A percentile compares a stretch with the other conserved stretches of the same genome.
Conservation (phyloP, 2,888 invertebrate species). For the Diarsia dahlii region DNA sequence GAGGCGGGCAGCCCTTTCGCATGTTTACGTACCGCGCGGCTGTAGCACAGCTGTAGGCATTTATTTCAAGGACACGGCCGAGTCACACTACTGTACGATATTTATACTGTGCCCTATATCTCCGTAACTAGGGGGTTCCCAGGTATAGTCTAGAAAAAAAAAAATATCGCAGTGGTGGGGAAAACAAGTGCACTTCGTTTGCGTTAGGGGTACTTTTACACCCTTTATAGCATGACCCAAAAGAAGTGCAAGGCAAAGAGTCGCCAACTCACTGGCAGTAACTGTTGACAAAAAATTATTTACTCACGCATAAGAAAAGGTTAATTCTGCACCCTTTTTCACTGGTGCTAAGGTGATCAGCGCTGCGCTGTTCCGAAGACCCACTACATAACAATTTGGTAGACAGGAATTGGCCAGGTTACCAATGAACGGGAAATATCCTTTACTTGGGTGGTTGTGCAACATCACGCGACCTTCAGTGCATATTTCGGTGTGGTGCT, state of each 20-base stretch:
- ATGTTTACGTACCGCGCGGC: too few species aligned
- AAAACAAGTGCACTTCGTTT: too few species aligned
- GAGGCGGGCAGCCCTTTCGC: too few species aligned
- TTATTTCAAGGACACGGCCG: too few species aligned
- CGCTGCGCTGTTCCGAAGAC: conserved; percentile 30
- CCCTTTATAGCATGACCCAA: not conserved
- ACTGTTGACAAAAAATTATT: not conserved
- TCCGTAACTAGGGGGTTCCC: too few species aligned
- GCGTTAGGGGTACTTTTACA: too few species aligned
- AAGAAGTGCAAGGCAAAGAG: not conserved
- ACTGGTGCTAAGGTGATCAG: conserved; percentile 34
- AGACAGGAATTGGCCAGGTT: conserved; percentile 31
- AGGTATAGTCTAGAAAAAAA: too few species aligned
- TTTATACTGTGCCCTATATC: too few species aligned
- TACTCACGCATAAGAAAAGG: conserved; percentile 30
- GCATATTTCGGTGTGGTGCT: not conserved
- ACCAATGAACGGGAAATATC: conserved; percentile 47
- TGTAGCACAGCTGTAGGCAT: too few species aligned
- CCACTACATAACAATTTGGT: conserved; percentile 27
- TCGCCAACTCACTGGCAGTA: not conserved
- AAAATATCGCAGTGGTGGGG: too few species aligned
- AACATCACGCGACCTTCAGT: rapidly evolving
- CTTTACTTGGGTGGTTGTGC: conserved; percentile 16
- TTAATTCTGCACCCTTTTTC: conserved; percentile 37
- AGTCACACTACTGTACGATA: too few species aligned